Evolutionary conservation across 2,113 vertebrate species (phyloP), one percentile per base, ranked within the genome.

Genomic region (Camelus dromedarius): DNA sequence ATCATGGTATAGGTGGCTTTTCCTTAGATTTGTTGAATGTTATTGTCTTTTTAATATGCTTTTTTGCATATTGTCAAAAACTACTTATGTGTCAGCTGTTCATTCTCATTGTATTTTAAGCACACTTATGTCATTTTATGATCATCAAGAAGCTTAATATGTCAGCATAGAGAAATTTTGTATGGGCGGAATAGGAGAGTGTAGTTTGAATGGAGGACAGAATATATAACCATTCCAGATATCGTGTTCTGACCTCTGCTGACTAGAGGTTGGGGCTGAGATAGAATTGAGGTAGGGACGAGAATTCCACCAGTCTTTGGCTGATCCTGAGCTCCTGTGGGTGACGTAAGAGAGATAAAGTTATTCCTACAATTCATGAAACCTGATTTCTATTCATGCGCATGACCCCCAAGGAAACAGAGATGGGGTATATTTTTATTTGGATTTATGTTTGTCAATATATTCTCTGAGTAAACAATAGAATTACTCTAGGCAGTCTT

Each of bases 81-180:
- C 0, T 19, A 42, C 15, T 70, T 66, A 62, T 18, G 7, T 15
- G 2, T 67, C 58, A 38, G 38, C 8, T 83, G 60, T 80, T 73
- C 42, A 80, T 89, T 54, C 12, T 75, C 38, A 30, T 64, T 69
- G 3, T 66, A 88, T 84, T 93, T 96, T 48, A 92, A 67, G 54
- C 70, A 66, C 0, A 54, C 30, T 48, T 48, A 15, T 85, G 7
- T 26, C 86, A 4, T 67, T 81, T 81, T 92, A 18, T 69, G 56
- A 77, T 32, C 32, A 89, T 8, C 11, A 16, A 89, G 81, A 75
- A 46, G 28, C 26, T 9, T 64, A 64, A 15, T 46, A 72, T 32
- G 9, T 38, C 46, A 35, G 11, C 64, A 16, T 46, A 52, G 13
- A 14, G 22, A 60, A 38, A 32, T 77, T 85, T 42, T 85, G 35